These are phyloP conservation scores for Brachionus angularis DNA, from an alignment of 1,140 invertebrate genomes.

Conservation along the genomic window DNA sequence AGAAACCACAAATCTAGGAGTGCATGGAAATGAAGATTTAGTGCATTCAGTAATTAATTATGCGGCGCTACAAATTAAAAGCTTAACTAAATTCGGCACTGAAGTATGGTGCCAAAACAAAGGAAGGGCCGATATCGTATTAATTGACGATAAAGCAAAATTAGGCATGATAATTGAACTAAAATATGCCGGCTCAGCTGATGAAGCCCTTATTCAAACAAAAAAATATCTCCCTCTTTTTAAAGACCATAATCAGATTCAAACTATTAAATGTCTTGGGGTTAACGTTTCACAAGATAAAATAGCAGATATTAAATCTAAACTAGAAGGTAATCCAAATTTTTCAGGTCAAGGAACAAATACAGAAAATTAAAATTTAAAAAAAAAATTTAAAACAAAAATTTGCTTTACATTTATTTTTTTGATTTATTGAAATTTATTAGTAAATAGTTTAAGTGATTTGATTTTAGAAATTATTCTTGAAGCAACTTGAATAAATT, in stretches of 20 bases:
- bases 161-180: conserved; percentile 38
- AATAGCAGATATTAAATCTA: conserved; percentile 24
- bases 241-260: conserved; percentile 18
- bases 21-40: conserved; percentile 34
- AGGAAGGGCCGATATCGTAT: conserved; percentile 20
- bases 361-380: no score
- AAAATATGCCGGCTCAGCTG: conserved; percentile 19
- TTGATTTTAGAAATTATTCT: no score
- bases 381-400: no score
- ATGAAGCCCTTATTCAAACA: conserved; percentile 25
- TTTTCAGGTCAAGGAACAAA: no score
- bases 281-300: conserved; percentile 35
- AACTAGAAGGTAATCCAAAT: not conserved
- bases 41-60: conserved; percentile 23
- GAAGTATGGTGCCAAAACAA: conserved; percentile 33
- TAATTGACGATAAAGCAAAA: conserved; percentile 25
- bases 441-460: no score
- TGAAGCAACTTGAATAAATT: no score
- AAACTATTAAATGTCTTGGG: conserved; percentile 29
- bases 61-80: conserved; percentile 18
- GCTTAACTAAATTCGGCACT: conserved; percentile 35
- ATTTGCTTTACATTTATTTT: no score
- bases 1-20: conserved; percentile 1
- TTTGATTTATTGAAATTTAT: no score
- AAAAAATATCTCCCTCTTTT: conserved; percentile 30